Percentiles rank a stretch among this genome's conserved stretches.
These are phyloP conservation scores for Poecilia gillii DNA, from an alignment of 2,797 vertebrate genomes.

Conservation along the genomic window DNA sequence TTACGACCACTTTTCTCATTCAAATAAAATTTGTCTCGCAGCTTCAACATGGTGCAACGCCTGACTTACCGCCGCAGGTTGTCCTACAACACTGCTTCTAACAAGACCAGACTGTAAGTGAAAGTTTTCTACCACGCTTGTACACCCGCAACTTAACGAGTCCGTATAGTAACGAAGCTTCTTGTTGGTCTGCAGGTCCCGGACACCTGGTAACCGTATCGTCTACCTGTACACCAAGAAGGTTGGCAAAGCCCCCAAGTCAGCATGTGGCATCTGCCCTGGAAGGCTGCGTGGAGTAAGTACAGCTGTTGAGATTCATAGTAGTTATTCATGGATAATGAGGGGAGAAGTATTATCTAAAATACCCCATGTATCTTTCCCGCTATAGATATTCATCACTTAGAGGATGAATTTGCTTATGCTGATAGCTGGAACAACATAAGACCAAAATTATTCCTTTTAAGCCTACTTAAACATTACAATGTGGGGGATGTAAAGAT, in stretches of 20 bases:
- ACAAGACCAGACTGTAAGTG: conserved; percentile 98
- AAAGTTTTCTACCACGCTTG: not conserved
- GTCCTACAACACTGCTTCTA: conserved; percentile 99
- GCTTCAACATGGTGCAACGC: conserved; percentile 94
- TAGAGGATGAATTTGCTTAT: not conserved
- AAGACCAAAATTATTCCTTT: not conserved
- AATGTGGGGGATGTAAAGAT: not conserved
- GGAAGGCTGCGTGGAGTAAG: conserved; percentile 97
- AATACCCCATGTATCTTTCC: not conserved
- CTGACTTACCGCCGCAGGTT: conserved; percentile 98
- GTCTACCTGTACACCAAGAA: conserved; percentile 99
- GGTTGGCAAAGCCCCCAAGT: conserved; percentile 97
- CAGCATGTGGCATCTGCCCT: conserved; percentile 94
- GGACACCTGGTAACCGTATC: conserved; percentile 96
- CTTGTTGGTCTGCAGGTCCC: conserved; percentile 82
- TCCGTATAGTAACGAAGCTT: too few relatives aligned
- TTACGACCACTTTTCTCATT: not conserved
- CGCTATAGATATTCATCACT: not conserved
- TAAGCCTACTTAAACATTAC: not conserved
- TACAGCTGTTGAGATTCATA: conserved; percentile 29
- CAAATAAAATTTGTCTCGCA: conserved; percentile 14
- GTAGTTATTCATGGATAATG: not conserved
- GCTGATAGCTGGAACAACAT: not conserved
- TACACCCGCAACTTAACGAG: not conserved
- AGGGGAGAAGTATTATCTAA: not conserved